These are phyloP conservation scores for Tiaroga cobitis DNA, from an alignment of 2,797 vertebrate genomes.

Conservation along the genomic window DNA sequence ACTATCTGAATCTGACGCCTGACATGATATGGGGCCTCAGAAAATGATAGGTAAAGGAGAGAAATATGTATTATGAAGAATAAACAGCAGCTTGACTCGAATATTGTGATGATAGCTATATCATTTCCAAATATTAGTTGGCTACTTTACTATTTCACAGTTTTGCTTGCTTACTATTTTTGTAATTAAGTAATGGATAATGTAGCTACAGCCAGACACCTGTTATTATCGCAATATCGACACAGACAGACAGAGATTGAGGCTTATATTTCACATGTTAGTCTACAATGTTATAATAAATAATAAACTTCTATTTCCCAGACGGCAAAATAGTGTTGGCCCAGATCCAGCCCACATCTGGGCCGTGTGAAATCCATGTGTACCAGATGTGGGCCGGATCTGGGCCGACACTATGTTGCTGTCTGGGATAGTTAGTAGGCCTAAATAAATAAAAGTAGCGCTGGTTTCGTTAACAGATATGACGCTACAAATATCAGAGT, in stretches of 20 bases:
- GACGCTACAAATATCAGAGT: no score
- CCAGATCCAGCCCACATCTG: no score
- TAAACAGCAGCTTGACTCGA: background rate
- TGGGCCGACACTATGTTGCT: no score
- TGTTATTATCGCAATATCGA: background rate
- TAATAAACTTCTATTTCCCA: background rate
- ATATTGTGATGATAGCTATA: background rate
- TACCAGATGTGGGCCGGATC: no score
- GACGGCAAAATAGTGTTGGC: no score
- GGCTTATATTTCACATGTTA: background rate
- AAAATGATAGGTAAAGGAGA: constrained; percentile 37
- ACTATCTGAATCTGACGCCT: constrained; percentile 54
- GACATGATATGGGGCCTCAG: constrained; percentile 52
- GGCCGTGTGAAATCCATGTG: no score
- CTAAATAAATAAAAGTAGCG: background rate
- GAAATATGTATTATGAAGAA: constrained; percentile 7
- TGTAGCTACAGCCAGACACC: background rate
- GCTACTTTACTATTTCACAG: background rate
- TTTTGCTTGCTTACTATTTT: background rate
- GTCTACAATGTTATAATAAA: no score
- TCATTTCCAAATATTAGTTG: background rate
- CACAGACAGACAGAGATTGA: no score
- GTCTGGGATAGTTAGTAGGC: no score
- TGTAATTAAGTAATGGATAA: background rate
- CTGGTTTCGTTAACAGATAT: no score